Percentiles rank a stretch among this genome's conserved stretches.
Conservation (phyloP, 2,113 vertebrate genomes). For the Anthoscopus minutus region DNA sequence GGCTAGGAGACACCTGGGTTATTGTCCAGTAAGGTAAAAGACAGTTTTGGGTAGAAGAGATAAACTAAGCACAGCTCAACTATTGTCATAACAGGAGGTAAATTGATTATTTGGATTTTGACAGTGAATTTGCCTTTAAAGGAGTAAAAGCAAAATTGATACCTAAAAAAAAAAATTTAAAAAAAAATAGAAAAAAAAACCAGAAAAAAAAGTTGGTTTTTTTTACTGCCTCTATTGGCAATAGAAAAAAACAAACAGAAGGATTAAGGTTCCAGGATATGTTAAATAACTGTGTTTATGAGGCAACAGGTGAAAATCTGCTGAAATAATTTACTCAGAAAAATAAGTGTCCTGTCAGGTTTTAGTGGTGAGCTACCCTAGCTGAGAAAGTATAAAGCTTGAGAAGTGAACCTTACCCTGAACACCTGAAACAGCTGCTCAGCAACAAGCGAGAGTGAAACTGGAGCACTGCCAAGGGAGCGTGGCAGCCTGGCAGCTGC, state of each 20-base stretch:
- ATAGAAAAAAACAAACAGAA: neutral
- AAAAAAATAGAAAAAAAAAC: no score
- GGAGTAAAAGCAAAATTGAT: neutral
- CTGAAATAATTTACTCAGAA: neutral
- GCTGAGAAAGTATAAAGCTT: neutral
- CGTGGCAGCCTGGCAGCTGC: neutral
- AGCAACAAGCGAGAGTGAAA: slow-evolving; percentile 2
- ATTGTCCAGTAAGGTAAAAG: neutral
- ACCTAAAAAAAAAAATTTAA: neutral
- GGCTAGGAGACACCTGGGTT: neutral
- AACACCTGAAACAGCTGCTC: neutral
- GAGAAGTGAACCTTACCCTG: neutral
- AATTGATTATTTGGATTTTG: neutral
- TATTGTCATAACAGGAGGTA: neutral
- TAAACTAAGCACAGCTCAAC: neutral
- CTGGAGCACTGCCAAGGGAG: neutral
- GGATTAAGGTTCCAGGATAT: neutral
- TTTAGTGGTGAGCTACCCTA: neutral
- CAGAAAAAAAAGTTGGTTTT: fast-evolving
- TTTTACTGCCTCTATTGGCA: neutral
- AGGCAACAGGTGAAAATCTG: neutral
- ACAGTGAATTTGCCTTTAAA: neutral
- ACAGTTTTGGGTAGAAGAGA: neutral
- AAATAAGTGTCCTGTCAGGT: neutral
- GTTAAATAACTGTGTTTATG: neutral